Base-by-base conservation (phyloP, 2,888 invertebrate genomes). In the Noctua janthe region DNA sequence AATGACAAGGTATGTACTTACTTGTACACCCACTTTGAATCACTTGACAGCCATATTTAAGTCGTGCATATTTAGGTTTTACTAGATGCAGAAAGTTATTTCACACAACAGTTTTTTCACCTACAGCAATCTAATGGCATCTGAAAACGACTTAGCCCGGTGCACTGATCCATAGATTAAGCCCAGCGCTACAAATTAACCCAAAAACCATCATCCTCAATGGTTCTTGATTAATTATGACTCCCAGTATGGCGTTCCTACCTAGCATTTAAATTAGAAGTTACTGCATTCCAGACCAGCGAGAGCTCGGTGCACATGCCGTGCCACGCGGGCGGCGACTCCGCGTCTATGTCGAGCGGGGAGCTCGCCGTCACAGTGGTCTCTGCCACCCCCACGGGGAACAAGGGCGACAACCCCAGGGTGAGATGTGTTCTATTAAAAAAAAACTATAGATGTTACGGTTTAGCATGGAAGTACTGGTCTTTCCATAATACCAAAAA, bases 1-100 rank as follows among this genome's bases (percentile, higher is more conserved):
- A 94, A 94, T 94, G 96, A 96, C 83, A 96, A 95, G 94, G 96
- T 96, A 91, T 75, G 66, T 39, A 39, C 20, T 35, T 1, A 66
- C 39, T 66, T 39, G 39, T 39, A 35, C 64, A 66, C 64, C 35
- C 35, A 66, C 35, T 66, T 35, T 5, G 11, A 39, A 17, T 17
- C 17, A 66, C 20, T 69, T 17, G 69, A 23, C 2, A n/a, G 1
- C 8, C 43, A 69, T 69, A 69, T n/a, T n/a, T 11, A 23, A 69
- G 15, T 20, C 23, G 8, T 43, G 67, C 43, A 15, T 20, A 64
- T 10, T 64, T 35, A 35, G 64, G 35, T 35, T 17, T 35, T 35
- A 29, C 15, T 17, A 20, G 13, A n/a, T n/a, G 59, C n/a, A 10
- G 23, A 56, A 56, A 54, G 54, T 20, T 54, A 54, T 20, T 10